phyloP scores from a whole-genome alignment of 2,888 invertebrate genomes.

The Netelia virgata region DNA sequence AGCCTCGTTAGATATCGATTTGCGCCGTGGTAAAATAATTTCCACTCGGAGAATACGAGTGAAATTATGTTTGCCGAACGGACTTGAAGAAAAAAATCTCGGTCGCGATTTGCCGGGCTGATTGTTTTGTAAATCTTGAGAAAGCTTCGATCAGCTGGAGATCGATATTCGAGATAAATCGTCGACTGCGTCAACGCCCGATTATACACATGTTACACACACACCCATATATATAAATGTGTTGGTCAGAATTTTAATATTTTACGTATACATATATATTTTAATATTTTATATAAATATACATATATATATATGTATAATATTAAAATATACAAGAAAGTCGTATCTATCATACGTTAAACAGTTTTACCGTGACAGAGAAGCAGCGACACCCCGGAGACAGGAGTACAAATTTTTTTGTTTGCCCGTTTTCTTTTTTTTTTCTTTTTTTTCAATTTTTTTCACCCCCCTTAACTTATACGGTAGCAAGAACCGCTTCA shows the following conservation, averaged over 20 bases:
- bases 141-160: background rate
- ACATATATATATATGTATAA: background rate
- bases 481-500: constrained; percentile 62
- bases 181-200: constrained; percentile 4
- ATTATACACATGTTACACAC: background rate
- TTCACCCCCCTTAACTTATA: constrained; percentile 40
- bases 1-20: no score
- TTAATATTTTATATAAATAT: no score
- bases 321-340: background rate
- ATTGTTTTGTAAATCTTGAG: background rate
- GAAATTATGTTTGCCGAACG: background rate
- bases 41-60: background rate
- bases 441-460: background rate
- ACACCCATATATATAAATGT: no score
- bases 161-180: constrained; percentile 4
- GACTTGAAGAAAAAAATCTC: background rate
- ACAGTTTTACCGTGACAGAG: constrained; percentile 26
- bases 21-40: no score
- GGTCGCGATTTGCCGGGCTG: background rate
- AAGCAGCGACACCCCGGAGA: constrained; percentile 21
- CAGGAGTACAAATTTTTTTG: background rate
- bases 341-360: constrained; percentile 25
- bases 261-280: no score
- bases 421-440: no score
- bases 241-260: no score